phyloP scores from a whole-genome alignment of 2,797 vertebrate genomes.

The Toxotes lorentzi region DNA sequence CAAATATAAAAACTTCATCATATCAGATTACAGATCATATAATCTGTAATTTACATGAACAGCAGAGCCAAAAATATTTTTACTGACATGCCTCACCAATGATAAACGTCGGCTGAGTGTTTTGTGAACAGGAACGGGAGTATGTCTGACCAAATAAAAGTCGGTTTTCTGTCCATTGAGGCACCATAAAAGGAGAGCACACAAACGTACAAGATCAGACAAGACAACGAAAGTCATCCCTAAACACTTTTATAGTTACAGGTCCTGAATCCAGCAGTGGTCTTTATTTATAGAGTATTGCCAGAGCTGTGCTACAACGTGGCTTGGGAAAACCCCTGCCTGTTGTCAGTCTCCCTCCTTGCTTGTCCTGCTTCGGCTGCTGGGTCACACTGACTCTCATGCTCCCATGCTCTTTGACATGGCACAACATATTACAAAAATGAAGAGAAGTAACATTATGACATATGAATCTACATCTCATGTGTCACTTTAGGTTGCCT shows the following conservation, averaged over 20 bases:
- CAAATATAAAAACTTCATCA: not conserved
- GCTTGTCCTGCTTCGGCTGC: slow-evolving; percentile 63
- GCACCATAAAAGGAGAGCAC: slow-evolving; percentile 24
- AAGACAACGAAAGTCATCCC: slow-evolving; percentile 38
- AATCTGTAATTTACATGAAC: not conserved
- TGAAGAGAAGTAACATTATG: slow-evolving; percentile 47
- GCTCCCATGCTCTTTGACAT: slow-evolving; percentile 86
- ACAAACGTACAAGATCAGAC: slow-evolving; percentile 22
- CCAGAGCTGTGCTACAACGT: slow-evolving; percentile 61
- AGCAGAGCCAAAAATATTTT: not conserved
- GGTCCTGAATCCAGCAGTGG: slow-evolving; percentile 39
- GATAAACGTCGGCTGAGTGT: slow-evolving; percentile 11
- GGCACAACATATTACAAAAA: slow-evolving; percentile 60
- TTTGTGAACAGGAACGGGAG: slow-evolving; percentile 1
- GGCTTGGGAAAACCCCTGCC: slow-evolving; percentile 80
- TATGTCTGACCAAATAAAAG: not conserved
- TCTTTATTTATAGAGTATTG: slow-evolving; percentile 73
- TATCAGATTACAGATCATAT: no score
- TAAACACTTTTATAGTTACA: slow-evolving; percentile 36
- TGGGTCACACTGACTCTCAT: slow-evolving; percentile 77
- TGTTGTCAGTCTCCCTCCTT: slow-evolving; percentile 65
- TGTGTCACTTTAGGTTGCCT: slow-evolving; percentile 32
- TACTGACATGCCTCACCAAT: not conserved
- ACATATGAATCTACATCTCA: slow-evolving; percentile 51
- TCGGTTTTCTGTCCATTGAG: not conserved